Evolutionary conservation across 2,888 invertebrate species (phyloP).

Genomic region (Pardosa pseudoannulata): DNA sequence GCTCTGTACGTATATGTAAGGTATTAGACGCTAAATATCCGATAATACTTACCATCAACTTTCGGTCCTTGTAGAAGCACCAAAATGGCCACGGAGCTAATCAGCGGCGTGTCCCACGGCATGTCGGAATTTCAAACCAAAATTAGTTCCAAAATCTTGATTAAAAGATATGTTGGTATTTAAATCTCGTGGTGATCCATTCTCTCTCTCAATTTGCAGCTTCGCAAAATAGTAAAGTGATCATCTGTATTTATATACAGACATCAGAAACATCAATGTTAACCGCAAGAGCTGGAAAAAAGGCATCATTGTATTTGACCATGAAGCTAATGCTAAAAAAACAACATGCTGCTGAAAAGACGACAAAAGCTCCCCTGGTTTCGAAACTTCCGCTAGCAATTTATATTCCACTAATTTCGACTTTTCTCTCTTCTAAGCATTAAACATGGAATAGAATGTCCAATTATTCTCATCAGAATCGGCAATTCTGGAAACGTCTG

Average conservation of each 20-base stretch:
- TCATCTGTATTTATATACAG: neutral
- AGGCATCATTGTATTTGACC: no score
- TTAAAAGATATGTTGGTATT: neutral
- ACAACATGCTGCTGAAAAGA: neutral
- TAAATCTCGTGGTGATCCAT: no score
- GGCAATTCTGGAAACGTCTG: neutral
- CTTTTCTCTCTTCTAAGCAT: no score
- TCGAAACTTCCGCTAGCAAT: neutral
- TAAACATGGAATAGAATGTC: neutral
- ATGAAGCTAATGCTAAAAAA: neutral
- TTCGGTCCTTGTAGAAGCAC: conserved; percentile 29
- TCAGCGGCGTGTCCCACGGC: conserved; percentile 38
- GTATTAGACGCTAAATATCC: no score
- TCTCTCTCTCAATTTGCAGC: neutral
- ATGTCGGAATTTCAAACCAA: conserved; percentile 22
- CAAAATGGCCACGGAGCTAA: conserved; percentile 40
- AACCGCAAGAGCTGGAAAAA: no score
- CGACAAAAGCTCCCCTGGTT: no score
- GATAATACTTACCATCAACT: conserved; percentile 33
- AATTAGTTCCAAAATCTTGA: no score
- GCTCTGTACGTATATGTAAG: no score
- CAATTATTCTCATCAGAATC: neutral
- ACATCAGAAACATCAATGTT: no score
- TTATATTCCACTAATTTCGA: neutral
- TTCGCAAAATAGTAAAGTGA: neutral